phyloP scores from a whole-genome alignment of 1,140 invertebrate genomes.

The Argopecten irradians region DNA sequence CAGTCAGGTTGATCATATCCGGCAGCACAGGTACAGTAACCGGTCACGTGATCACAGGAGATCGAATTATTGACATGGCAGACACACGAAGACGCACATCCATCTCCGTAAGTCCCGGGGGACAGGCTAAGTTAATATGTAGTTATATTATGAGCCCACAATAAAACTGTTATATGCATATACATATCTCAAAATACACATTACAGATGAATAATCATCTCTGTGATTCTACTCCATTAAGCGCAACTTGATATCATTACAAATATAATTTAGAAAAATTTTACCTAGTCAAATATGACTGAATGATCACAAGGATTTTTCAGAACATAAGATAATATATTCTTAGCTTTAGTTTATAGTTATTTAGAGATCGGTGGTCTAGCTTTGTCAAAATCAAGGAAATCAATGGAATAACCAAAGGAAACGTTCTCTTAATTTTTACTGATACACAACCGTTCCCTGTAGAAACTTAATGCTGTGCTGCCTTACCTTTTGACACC shows the following conservation, averaged over 20 bases:
- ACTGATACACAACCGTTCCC: background rate
- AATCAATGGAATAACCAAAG: background rate
- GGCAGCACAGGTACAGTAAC: background rate
- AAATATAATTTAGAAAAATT: no score
- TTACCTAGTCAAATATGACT: no score
- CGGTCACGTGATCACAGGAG: background rate
- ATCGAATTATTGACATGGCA: background rate
- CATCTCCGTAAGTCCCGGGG: background rate
- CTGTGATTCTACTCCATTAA: no score
- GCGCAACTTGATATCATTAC: no score
- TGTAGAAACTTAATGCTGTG: background rate
- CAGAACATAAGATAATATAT: background rate
- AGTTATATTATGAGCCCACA: no score
- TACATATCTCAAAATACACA: no score
- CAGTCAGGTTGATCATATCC: background rate
- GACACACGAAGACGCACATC: background rate
- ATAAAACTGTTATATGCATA: no score
- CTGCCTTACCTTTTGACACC: background rate
- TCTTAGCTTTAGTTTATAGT: no score
- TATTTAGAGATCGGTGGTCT: no score
- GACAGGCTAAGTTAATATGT: background rate
- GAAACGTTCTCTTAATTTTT: background rate
- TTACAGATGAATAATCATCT: no score
- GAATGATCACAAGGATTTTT: background rate
- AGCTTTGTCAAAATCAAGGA: no score